Evolutionary conservation across 1,140 invertebrate genomes (phyloP).

Genomic region (Drosophila parabipectinata): DNA sequence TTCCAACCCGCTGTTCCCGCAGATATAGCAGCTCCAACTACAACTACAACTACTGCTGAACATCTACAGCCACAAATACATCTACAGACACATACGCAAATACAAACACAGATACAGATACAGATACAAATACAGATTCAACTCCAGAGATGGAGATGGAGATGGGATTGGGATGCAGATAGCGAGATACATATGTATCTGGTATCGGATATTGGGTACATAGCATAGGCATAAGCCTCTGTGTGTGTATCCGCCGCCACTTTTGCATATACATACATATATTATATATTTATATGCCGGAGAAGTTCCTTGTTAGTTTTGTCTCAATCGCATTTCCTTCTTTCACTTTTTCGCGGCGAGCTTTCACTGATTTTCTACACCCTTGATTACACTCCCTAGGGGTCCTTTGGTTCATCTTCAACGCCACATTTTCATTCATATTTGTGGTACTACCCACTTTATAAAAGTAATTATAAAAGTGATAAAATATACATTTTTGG

Average conservation of each 20-base stretch:
- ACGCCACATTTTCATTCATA: neutral
- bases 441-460: neutral
- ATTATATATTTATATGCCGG: constrained; percentile 26
- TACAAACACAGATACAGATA: constrained; percentile 31
- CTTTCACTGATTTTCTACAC: constrained; percentile 32
- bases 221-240: constrained; percentile 27
- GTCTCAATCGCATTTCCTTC: constrained; percentile 42
- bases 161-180: constrained; percentile 25
- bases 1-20: constrained; percentile 17
- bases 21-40: constrained; percentile 34
- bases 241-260: constrained; percentile 16
- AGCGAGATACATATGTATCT: constrained; percentile 38
- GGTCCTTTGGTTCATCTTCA: no score
- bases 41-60: constrained; percentile 11
- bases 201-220: constrained; percentile 21
- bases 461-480: no score
- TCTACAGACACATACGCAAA: neutral
- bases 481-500: no score
- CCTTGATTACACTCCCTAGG: neutral
- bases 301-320: constrained; percentile 34
- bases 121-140: constrained; percentile 24
- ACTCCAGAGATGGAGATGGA: constrained; percentile 33
- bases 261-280: constrained; percentile 1
- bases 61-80: neutral
- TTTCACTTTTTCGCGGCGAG: constrained; percentile 42